Evolutionary conservation across 2,113 vertebrate genomes (phyloP).

Genomic region (Rhegmatorhina hoffmannsi): DNA sequence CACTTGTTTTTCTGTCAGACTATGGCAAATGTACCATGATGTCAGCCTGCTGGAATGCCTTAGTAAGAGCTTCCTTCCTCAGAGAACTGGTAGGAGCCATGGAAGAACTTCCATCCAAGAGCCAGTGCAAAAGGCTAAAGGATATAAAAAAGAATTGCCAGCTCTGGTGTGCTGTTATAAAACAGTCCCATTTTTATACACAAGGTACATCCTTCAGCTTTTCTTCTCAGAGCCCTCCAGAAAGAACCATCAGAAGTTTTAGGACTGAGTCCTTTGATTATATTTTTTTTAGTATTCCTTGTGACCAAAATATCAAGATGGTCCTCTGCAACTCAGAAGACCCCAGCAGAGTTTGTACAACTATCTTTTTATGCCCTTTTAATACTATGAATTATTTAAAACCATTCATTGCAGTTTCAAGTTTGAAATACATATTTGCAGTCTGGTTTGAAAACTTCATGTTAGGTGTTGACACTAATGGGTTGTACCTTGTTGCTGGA

Average conservation of each 20-base stretch:
- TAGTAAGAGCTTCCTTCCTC: conserved; percentile 60
- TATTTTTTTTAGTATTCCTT: background rate
- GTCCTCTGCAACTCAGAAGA: background rate
- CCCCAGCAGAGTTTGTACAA: background rate
- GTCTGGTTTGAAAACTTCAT: background rate
- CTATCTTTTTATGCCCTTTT: background rate
- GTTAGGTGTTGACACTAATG: background rate
- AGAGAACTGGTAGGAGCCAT: background rate
- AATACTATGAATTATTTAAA: background rate
- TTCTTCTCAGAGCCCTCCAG: background rate
- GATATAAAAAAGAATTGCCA: background rate
- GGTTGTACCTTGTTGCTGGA: background rate
- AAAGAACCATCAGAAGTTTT: background rate
- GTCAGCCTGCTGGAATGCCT: conserved; percentile 52
- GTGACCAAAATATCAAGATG: background rate
- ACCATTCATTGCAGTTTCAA: background rate
- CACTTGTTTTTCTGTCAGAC: conserved; percentile 35
- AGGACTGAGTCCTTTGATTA: background rate
- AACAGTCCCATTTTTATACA: background rate
- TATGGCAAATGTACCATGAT: conserved; percentile 20
- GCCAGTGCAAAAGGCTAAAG: background rate
- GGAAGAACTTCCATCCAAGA: background rate
- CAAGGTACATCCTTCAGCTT: background rate
- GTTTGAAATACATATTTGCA: background rate
- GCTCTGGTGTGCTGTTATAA: background rate